Evolutionary conservation across 2,888 invertebrate species (phyloP).

Genomic region (Agonopterix alstromeriana): DNA sequence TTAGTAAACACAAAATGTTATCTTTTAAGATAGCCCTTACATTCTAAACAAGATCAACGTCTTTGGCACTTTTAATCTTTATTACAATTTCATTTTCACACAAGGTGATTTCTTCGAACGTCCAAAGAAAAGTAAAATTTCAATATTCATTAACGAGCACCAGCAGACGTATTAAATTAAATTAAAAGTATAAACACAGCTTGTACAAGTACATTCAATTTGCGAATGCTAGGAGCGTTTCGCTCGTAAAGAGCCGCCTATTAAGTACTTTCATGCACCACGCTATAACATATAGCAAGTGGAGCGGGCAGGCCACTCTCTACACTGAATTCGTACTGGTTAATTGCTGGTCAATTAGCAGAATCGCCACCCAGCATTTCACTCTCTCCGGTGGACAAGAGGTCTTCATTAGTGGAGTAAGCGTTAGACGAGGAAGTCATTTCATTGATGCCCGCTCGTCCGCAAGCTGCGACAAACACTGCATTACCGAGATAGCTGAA

Average conservation of each 20-base stretch:
- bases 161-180: neutral
- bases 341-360: slow-evolving; percentile 65
- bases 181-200: slow-evolving; percentile 18
- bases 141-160: too few relatives aligned
- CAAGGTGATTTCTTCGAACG: neutral
- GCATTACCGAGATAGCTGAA: neutral
- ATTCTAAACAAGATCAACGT: too few relatives aligned
- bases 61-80: neutral
- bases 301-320: slow-evolving; percentile 71
- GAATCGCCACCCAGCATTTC: slow-evolving; percentile 45
- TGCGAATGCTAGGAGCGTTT: slow-evolving; percentile 31
- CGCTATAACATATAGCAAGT: slow-evolving; percentile 70
- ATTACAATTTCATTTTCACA: neutral
- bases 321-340: slow-evolving; percentile 60
- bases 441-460: neutral
- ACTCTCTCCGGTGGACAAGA: slow-evolving; percentile 46
- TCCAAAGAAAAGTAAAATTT: too few relatives aligned
- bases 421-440: neutral
- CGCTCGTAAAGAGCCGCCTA: slow-evolving; percentile 45
- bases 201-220: slow-evolving; percentile 21
- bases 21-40: too few relatives aligned
- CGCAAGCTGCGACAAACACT: neutral
- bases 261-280: slow-evolving; percentile 63
- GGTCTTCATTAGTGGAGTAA: slow-evolving; percentile 10
- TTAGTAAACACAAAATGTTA: too few relatives aligned